Evolutionary conservation across 2,113 vertebrate genomes (phyloP), one percentile per base, ranked within the genome.

Genomic region (Tamias sibiricus): DNA sequence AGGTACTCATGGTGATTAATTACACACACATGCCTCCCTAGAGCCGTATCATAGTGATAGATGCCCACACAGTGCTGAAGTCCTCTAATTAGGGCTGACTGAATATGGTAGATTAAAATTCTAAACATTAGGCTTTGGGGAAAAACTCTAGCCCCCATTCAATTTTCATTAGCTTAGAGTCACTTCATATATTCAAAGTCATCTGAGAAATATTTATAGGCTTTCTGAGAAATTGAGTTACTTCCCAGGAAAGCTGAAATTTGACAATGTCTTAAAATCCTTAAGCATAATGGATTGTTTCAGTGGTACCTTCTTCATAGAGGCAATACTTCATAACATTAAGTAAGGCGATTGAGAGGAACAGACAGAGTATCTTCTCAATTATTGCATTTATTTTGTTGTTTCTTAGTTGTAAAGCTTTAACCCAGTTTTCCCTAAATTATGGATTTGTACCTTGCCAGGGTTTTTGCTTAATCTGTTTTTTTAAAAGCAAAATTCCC

Each of bases 91-190:
- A 97, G 88, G 49, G 80, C 64, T 95, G 96, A 94, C 87, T 98
- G 97, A 96, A 95, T 97, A 87, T 76, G 59, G 81, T 75, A 97
- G 97, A 98, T 97, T 98, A 97, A 97, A 97, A 98, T 97, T 97
- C 96, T 96, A 97, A 98, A 96, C 96, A 95, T 96, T 97, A 86
- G 94, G 66, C 94, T 89, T 97, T 92, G 75, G 94, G 97, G 95
- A 76, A 88, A 95, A 97, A 84, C 49, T 95, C 68, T 76, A 96
- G 69, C 87, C 81, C 81, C 77, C 49, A 92, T 96, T 98, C 95
- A 95, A 93, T 96, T 97, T 98, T 95, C 92, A 97, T 98, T 96
- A 97, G 82, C 85, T 96, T 95, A 74, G 37, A 95, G 90, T 92
- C 81, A 96, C 81, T 97, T 96, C 90, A 87, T 77, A 83, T 95